Conservation (phyloP, 2,888 invertebrate species). For the Meiosimyza decipiens region DNA sequence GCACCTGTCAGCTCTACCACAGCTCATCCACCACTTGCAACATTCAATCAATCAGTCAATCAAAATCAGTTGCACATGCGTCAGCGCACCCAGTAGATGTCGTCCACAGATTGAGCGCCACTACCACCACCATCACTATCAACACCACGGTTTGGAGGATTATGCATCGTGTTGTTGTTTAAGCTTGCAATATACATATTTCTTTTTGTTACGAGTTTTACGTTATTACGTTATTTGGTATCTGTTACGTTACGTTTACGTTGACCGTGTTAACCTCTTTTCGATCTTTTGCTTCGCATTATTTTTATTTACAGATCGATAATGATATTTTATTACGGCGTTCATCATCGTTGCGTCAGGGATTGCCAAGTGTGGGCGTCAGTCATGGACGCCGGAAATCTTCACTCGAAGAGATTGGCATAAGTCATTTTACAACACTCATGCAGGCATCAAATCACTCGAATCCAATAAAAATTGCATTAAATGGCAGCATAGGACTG, state of each 20-base stretch:
- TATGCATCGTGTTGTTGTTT: slow-evolving; percentile 34
- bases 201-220: slow-evolving; percentile 6
- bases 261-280: neutral
- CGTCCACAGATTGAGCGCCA: neutral
- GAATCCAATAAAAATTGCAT: slow-evolving; percentile 84
- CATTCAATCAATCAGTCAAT: slow-evolving; percentile 7
- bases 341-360: slow-evolving; percentile 86
- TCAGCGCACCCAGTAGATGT: slow-evolving; percentile 1
- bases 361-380: slow-evolving; percentile 74
- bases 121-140: slow-evolving; percentile 8
- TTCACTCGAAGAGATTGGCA: slow-evolving; percentile 86
- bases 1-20: slow-evolving; percentile 1
- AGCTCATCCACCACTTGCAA: neutral
- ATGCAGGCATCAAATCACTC: slow-evolving; percentile 75
- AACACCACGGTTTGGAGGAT: neutral
- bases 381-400: slow-evolving; percentile 76
- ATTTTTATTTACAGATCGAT: slow-evolving; percentile 67
- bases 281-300: slow-evolving; percentile 13
- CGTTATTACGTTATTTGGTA: slow-evolving; percentile 9
- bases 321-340: slow-evolving; percentile 86
- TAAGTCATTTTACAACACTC: slow-evolving; percentile 81
- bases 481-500: slow-evolving; percentile 87
- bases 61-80: slow-evolving; percentile 8
- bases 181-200: slow-evolving; percentile 18
- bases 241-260: neutral